Conservation (phyloP, 2,113 vertebrate species). For the Dicrurus megarhynchus region DNA sequence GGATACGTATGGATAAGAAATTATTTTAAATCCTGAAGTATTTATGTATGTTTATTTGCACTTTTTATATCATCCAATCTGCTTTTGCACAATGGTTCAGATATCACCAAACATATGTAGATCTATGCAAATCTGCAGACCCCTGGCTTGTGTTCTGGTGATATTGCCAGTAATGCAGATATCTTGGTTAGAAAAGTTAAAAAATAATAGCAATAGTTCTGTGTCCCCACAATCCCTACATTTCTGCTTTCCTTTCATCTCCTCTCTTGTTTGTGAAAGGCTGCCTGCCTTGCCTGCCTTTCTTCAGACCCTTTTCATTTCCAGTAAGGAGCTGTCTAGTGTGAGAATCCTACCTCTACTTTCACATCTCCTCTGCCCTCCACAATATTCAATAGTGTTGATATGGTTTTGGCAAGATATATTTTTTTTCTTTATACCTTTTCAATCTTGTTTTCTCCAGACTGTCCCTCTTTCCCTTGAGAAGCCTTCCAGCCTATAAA, state of each 20-base stretch:
- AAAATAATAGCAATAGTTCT: neutral
- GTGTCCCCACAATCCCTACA: neutral
- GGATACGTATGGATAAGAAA: neutral
- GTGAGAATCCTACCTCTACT: neutral
- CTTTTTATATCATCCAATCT: neutral
- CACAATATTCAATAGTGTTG: neutral
- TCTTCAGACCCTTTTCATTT: neutral
- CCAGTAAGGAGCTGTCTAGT: neutral
- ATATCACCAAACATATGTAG: neutral
- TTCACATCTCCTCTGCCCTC: neutral
- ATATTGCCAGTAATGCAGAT: neutral
- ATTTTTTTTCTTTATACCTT: neutral
- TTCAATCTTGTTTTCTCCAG: neutral
- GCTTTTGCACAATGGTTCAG: neutral
- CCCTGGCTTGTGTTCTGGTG: neutral
- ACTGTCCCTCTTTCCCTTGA: neutral
- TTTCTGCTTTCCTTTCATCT: neutral
- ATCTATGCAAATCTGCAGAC: neutral
- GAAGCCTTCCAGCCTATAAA: neutral
- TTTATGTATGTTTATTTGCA: neutral
- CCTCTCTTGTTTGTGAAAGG: neutral
- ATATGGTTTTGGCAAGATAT: neutral
- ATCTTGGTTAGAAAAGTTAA: neutral
- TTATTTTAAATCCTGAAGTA: neutral
- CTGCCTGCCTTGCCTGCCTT: neutral